Conservation (phyloP, 2,113 vertebrate genomes). For the Ictidomys tridecemlineatus region DNA sequence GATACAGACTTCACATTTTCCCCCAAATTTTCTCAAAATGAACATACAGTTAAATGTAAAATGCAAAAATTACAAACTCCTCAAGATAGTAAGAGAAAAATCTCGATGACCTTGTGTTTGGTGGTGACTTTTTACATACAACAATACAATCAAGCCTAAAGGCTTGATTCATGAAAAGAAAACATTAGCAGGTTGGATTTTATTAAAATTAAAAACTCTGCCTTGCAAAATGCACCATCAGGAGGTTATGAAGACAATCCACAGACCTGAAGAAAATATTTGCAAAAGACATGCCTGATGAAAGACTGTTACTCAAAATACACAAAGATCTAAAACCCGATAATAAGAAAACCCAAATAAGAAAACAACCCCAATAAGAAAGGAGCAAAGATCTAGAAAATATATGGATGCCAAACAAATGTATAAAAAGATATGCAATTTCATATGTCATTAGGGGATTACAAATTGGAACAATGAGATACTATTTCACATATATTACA, state of each 20-base stretch:
- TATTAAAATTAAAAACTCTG: not conserved
- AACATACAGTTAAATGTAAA: not conserved
- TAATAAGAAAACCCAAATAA: conserved; percentile 4
- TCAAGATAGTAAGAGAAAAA: not conserved
- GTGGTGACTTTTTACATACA: not conserved
- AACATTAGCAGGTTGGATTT: not conserved
- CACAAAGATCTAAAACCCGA: not conserved
- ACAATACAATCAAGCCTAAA: not conserved
- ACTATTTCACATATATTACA: not conserved
- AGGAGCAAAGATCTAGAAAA: not conserved
- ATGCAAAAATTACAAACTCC: not conserved
- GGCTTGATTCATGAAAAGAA: not conserved
- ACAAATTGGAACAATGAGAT: not conserved
- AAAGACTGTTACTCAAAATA: conserved; percentile 22
- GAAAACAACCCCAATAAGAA: conserved; percentile 8
- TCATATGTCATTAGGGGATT: not conserved
- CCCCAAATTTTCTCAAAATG: not conserved
- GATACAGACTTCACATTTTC: too few species aligned
- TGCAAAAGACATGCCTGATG: not conserved
- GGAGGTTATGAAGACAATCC: not conserved
- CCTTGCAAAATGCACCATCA: not conserved
- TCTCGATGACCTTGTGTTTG: not conserved
- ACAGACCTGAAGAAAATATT: not conserved
- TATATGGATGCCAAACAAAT: not conserved
- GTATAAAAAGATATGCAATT: not conserved